Evolutionary conservation across 2,797 vertebrate genomes (phyloP).

Genomic region (Dendrocincla tyrannina): DNA sequence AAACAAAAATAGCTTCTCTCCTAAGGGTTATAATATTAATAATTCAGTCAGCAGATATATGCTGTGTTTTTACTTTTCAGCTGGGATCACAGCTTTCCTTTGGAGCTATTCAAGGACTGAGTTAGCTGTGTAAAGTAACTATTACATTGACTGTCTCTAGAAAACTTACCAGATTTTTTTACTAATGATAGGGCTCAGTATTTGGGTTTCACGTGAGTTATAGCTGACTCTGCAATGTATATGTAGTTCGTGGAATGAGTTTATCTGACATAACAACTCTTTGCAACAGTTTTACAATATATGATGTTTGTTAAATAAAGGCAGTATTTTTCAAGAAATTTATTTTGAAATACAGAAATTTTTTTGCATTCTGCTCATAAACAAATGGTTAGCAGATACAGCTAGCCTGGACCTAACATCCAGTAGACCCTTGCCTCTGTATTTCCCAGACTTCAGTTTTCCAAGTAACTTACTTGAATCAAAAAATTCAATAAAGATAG

Average conservation of each 20-base stretch:
- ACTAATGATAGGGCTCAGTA: not conserved
- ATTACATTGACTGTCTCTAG: not conserved
- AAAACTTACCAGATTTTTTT: not conserved
- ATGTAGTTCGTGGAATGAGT: not conserved
- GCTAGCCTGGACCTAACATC: not conserved
- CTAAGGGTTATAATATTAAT: constrained; percentile 12
- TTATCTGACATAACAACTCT: not conserved
- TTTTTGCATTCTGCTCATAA: not conserved
- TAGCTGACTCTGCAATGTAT: not conserved
- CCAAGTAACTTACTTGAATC: not conserved
- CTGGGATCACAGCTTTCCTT: not conserved
- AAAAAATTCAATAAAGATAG: not conserved
- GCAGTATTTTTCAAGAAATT: not conserved
- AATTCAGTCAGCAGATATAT: not conserved
- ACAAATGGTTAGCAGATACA: not conserved
- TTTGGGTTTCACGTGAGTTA: not conserved
- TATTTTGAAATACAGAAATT: not conserved
- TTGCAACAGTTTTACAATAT: not conserved
- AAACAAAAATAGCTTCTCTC: constrained; percentile 11
- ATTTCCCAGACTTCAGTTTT: not conserved
- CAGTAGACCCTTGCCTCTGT: not conserved
- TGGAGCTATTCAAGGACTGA: not conserved
- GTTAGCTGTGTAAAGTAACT: not conserved
- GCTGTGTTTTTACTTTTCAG: not conserved
- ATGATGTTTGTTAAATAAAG: not conserved